These are phyloP conservation scores for Mionectes olivaceus DNA, from an alignment of 2,797 vertebrate genomes.

Conservation along the genomic window DNA sequence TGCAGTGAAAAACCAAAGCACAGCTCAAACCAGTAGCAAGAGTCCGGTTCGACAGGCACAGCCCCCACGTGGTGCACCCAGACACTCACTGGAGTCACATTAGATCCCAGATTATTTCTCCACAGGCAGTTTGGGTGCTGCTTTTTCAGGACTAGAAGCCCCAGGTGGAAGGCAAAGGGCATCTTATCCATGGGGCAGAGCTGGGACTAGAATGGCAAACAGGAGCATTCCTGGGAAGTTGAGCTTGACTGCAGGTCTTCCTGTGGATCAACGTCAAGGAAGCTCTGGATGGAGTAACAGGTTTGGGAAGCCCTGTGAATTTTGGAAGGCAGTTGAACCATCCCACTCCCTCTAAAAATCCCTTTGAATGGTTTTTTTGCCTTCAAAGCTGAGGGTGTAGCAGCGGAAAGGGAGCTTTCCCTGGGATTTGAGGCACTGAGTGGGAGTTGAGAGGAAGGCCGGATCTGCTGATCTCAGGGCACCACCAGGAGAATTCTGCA, in stretches of 20 bases:
- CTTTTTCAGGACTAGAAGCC: not conserved
- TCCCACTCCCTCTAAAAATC: not conserved
- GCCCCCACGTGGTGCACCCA: not conserved
- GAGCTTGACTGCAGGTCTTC: not conserved
- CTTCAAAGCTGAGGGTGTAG: constrained; percentile 59
- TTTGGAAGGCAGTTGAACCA: not conserved
- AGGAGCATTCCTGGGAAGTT: not conserved
- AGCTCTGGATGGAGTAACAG: not conserved
- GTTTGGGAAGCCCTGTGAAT: not conserved
- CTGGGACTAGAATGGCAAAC: accelerated
- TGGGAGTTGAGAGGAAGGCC: constrained; percentile 67
- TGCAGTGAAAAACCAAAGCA: not conserved
- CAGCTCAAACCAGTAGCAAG: not conserved
- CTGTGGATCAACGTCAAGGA: too few relatives aligned
- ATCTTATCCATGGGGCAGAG: not conserved
- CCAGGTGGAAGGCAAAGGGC: not conserved
- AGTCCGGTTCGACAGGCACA: not conserved
- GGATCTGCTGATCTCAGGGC: constrained; percentile 65
- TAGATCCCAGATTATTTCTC: not conserved
- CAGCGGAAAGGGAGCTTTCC: constrained; percentile 53
- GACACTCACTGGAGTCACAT: not conserved
- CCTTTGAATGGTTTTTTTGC: not conserved
- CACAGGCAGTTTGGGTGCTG: not conserved
- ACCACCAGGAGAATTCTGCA: constrained; percentile 60
- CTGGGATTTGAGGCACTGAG: constrained; percentile 64